Base-by-base conservation (phyloP, 2,797 vertebrate genomes). In the Urocyon cinereoargenteus region DNA sequence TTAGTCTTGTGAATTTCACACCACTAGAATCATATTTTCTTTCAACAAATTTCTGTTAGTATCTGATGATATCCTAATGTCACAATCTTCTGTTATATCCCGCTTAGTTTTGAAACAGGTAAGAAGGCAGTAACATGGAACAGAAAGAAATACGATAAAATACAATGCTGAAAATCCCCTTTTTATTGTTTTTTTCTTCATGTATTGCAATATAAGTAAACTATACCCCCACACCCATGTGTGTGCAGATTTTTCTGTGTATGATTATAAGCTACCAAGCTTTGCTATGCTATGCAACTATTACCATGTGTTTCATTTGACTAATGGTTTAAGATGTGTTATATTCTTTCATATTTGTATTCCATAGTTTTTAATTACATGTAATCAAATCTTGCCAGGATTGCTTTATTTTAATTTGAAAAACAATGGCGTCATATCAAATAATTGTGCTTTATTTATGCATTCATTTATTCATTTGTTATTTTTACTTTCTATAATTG, bases 1-100 rank as follows among this genome's bases (percentile, higher is more conserved):
- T 91, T 95, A 91, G 49, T 85, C 94, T 93, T 93, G 62, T 96
- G 86, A 91, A 95, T 97, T 87, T 87, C 91, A 87, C 49, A 95
- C 34, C 40, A 90, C 40, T 86, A 90, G 62, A 91, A 82, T 31
- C 40, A 57, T 85, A 97, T 87, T 93, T 94, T 94, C 91, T 84
- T 94, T 94, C 88, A 91, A 94, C 18, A 92, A 53, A 92, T 93
- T 86, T 97, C 68, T 81, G 45, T 97, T 91, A 96, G 53, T 16
- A 96, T 97, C 59, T 97, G 86, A 91, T 95, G 86, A 87, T 96
- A 95, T 55, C 73, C 83, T 91, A 95, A 95, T 87, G 40, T 89
- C 34, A 86, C 70, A 96, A 93, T 93, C 89, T 96, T 92, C 64
- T 96, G 13, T 84, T 91, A 96, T 81, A 96, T 90, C 86, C 55